Conservation (phyloP, 2,888 invertebrate genomes). For the Tetranychus truncatus region DNA sequence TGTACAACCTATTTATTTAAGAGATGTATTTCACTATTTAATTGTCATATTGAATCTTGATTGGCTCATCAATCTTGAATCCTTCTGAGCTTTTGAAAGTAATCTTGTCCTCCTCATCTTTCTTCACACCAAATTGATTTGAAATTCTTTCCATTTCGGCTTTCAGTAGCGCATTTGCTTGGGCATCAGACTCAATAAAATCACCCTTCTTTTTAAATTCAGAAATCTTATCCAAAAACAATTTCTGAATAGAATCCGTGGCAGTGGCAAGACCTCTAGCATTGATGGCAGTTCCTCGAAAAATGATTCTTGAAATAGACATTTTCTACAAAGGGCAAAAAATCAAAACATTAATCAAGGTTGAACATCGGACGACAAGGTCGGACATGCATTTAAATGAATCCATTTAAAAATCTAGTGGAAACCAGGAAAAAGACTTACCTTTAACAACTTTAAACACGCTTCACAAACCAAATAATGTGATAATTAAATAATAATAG, state of each 20-base stretch:
- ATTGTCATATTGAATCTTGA: background rate
- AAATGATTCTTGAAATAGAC: background rate
- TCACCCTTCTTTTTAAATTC: constrained; percentile 22
- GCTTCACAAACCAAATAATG: too few species aligned
- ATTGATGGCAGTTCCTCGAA: background rate
- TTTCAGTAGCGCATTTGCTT: background rate
- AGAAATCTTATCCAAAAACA: constrained; percentile 26
- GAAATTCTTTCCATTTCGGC: background rate
- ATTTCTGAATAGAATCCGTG: constrained; percentile 26
- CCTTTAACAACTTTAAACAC: too few species aligned
- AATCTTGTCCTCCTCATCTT: constrained; percentile 3
- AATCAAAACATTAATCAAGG: background rate
- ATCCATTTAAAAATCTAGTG: too few species aligned
- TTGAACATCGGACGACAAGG: background rate
- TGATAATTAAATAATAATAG: too few species aligned
- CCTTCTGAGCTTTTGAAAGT: background rate
- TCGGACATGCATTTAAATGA: too few species aligned
- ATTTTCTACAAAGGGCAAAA: background rate
- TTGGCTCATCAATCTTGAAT: background rate
- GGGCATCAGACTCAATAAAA: background rate
- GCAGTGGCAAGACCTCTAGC: background rate
- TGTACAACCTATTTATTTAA: too few species aligned
- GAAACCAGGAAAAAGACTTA: too few species aligned
- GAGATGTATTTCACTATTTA: too few species aligned
- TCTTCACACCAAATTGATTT: constrained; percentile 2